Evolutionary conservation across 2,888 invertebrate genomes (phyloP).

Genomic region (Caenorhabditis parvicauda): DNA sequence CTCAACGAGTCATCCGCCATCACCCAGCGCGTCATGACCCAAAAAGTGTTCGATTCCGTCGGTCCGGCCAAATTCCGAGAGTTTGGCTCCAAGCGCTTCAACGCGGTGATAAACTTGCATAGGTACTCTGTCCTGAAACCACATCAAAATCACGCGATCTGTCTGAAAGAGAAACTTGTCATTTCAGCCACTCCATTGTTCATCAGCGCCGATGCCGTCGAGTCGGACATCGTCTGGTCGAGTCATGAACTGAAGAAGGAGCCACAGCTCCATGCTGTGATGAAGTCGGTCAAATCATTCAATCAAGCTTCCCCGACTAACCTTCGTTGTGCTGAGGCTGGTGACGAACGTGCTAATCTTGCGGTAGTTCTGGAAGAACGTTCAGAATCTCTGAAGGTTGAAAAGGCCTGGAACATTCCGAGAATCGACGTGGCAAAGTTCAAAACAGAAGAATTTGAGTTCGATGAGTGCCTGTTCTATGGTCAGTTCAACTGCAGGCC

Average conservation of each 20-base stretch:
- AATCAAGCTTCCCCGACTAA: slow-evolving; percentile 18
- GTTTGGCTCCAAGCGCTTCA: slow-evolving; percentile 30
- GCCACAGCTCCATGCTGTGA: slow-evolving; percentile 8
- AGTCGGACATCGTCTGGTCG: slow-evolving; percentile 36
- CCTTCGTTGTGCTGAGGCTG: slow-evolving; percentile 33
- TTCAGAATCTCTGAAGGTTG: too few relatives aligned
- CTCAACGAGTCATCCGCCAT: neutral
- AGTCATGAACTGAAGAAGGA: slow-evolving; percentile 30
- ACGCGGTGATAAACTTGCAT: slow-evolving; percentile 48
- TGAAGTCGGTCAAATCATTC: slow-evolving; percentile 12
- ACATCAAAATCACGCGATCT: slow-evolving; percentile 26
- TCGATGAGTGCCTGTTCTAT: slow-evolving; percentile 48
- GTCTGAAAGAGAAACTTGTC: slow-evolving; percentile 30
- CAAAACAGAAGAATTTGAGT: slow-evolving; percentile 51
- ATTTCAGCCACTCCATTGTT: slow-evolving; percentile 47
- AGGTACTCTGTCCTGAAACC: slow-evolving; percentile 39
- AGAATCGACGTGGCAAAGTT: slow-evolving; percentile 23
- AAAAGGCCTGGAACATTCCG: slow-evolving; percentile 29
- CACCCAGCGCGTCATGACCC: neutral
- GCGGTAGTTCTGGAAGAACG: slow-evolving; percentile 46
- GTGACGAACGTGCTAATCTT: slow-evolving; percentile 44
- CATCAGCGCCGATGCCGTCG: slow-evolving; percentile 39
- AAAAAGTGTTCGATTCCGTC: neutral
- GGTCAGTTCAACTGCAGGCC: slow-evolving; percentile 44
- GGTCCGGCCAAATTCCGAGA: too few relatives aligned